phyloP scores from a whole-genome alignment of 2,888 invertebrate genomes.

The Syrphus vitripennis region DNA sequence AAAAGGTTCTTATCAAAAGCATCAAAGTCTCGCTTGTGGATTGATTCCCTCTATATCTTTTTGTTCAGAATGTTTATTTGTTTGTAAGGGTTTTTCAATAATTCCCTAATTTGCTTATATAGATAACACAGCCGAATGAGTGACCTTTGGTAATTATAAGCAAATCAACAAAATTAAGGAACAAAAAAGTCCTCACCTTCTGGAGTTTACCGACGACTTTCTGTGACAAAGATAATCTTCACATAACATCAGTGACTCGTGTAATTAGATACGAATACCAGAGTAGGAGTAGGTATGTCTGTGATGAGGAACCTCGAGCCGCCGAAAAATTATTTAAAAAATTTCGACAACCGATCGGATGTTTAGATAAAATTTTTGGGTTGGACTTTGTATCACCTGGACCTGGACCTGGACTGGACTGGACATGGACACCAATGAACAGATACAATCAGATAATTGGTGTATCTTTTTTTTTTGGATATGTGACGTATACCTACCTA shows the following conservation, averaged over 20 bases:
- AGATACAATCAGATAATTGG: constrained; percentile 69
- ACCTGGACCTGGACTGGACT: constrained; percentile 3
- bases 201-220: background rate
- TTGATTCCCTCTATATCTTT: constrained; percentile 35
- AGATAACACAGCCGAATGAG: constrained; percentile 17
- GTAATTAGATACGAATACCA: constrained; percentile 65
- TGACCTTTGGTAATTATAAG: constrained; percentile 59
- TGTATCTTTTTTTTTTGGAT: constrained; percentile 36
- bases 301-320: constrained; percentile 31
- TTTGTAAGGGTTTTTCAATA: constrained; percentile 61
- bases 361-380: constrained; percentile 52
- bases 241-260: constrained; percentile 56
- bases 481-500: background rate
- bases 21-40: background rate
- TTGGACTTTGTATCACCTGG: constrained; percentile 52
- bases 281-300: constrained; percentile 12
- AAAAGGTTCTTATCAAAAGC: constrained; percentile 37
- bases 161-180: constrained; percentile 61
- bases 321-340: constrained; percentile 67
- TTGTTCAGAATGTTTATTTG: constrained; percentile 15
- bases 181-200: constrained; percentile 17
- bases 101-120: constrained; percentile 57
- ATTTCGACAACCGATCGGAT: constrained; percentile 60
- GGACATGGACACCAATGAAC: constrained; percentile 40
- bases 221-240: constrained; percentile 41